These are phyloP conservation scores for Euglossa dilemma DNA, from an alignment of 1,140 invertebrate genomes.

Conservation along the genomic window DNA sequence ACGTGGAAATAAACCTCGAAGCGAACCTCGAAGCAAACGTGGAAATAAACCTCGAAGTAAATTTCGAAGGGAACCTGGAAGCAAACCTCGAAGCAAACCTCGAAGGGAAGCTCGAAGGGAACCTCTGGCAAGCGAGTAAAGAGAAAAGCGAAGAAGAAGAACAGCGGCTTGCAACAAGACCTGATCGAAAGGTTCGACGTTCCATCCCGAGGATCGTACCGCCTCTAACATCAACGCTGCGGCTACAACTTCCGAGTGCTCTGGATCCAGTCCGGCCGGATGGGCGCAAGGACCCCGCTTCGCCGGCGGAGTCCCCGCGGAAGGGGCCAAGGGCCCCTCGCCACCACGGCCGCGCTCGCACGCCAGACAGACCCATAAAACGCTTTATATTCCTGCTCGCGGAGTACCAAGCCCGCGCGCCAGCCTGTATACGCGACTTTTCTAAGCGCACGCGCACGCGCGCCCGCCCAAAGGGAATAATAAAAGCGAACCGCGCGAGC, in stretches of 20 bases:
- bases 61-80: no score
- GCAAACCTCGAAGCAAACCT: no score
- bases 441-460: conserved; percentile 37
- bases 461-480: conserved; percentile 40
- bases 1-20: no score
- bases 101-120: no score
- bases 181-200: background rate
- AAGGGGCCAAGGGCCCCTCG: conserved; percentile 55
- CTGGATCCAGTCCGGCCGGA: conserved; percentile 45
- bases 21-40: no score
- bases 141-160: no score
- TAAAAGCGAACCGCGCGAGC: conserved; percentile 42
- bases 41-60: no score
- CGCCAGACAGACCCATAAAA: conserved; percentile 63
- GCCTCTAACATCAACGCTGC: background rate
- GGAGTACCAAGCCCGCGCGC: conserved; percentile 23
- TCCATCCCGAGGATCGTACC: background rate
- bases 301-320: background rate
- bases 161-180: no score
- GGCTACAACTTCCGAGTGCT: conserved; percentile 14
- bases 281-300: conserved; percentile 57
- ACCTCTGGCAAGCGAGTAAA: no score
- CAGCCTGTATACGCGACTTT: conserved; percentile 46
- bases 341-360: background rate
- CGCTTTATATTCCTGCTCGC: conserved; percentile 63